Evolutionary conservation across 2,113 vertebrate genomes (phyloP), one percentile per base, ranked within the genome.

Genomic region (Lasiurus cinereus): DNA sequence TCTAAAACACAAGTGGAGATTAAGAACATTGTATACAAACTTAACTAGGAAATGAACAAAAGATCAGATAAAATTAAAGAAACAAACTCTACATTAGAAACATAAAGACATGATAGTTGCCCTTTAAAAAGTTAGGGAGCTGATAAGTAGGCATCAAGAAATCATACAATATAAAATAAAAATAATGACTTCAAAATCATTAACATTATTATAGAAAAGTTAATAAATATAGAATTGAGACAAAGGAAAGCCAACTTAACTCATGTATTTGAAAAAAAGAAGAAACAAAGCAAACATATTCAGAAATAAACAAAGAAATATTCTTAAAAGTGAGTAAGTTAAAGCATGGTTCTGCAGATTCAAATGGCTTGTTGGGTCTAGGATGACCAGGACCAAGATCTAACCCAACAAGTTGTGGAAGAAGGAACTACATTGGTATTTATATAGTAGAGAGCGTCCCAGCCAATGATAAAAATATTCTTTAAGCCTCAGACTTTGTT

Each of bases 281-380:
- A 31, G 36, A 52, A 52, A 77, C 10, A 21, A 9, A 74, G 29
- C 14, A 39, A 91, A 88, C 54, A 72, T 52, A 72, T 33, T 56
- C 16, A 91, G 64, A 90, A 31, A 95, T 80, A 77, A 85, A 77
- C 82, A 77, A 93, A 87, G 33, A 90, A 94, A 56, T 2, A 39
- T 33, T 88, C 14, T 84, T 73, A 12, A 96, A 93, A 90, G 18
- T 67, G 31, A 74, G 12, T 69, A 89, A 97, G 67, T 52, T 62
- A 62, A 88, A 90, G 5, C 10, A 83, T 33, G 7, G 50, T 76
- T 62, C 10, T 85, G 4, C 18, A 62, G 43, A 64, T 72, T 94
- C 1, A 62, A 36, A 5, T 12, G 5, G 6, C 1, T 69, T 56
- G 4, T 24, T 64, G 1, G 67, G 9, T 76, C 31, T 50, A 86